Evolutionary conservation across 92 coral and sea anemone species (phyloP).

Genomic region (Zoanthus sociatus): DNA sequence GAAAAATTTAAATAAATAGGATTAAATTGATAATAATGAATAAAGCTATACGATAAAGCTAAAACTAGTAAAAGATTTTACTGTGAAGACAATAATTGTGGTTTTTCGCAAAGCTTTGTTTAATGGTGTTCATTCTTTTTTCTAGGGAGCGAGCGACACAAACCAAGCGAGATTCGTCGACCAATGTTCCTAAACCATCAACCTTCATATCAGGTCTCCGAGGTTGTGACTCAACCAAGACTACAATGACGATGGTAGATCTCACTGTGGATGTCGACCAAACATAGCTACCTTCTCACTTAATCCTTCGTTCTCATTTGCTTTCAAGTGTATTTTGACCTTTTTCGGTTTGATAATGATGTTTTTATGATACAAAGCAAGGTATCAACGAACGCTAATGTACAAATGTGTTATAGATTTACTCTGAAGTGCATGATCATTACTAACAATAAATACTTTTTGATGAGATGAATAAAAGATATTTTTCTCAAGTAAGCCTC

Average conservation of each 20-base stretch:
- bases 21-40: too few species aligned
- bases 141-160: constrained; percentile 85
- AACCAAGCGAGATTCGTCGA: constrained; percentile 92
- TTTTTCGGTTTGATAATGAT: too few species aligned
- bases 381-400: too few species aligned
- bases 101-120: neutral
- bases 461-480: too few species aligned
- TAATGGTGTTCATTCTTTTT: neutral
- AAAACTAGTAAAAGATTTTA: too few species aligned
- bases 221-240: constrained; percentile 98
- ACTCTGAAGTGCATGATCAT: too few species aligned
- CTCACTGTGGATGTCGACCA: constrained; percentile 96
- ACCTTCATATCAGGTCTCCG: constrained; percentile 95
- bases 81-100: neutral
- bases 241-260: constrained; percentile 94
- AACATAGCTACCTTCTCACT: constrained; percentile 49
- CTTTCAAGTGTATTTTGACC: neutral
- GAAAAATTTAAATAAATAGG: too few species aligned
- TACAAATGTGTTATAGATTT: too few species aligned
- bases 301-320: neutral
- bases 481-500: too few species aligned
- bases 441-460: too few species aligned
- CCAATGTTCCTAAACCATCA: constrained; percentile 97
- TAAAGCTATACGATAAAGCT: too few species aligned
- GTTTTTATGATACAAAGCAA: too few species aligned